These are phyloP conservation scores for Periplaneta americana DNA, from an alignment of 1,140 invertebrate genomes.

Conservation along the genomic window DNA sequence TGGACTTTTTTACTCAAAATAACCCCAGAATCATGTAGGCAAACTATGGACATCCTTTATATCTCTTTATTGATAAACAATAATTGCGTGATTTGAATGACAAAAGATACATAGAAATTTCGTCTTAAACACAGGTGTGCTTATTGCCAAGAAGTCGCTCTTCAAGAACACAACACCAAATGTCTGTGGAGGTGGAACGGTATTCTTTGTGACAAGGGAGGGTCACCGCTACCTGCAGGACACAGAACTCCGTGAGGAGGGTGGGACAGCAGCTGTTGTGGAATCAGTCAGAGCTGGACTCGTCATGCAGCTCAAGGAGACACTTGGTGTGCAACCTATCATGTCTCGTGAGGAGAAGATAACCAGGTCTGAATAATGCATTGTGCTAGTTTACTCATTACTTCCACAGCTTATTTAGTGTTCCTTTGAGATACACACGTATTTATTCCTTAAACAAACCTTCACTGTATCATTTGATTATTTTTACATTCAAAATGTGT, in stretches of 20 bases:
- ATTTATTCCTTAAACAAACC: too few species aligned
- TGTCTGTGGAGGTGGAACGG: conserved; percentile 53
- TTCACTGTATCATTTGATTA: too few species aligned
- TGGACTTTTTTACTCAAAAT: too few species aligned
- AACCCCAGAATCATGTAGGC: too few species aligned
- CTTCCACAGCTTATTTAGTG: too few species aligned
- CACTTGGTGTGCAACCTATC: conserved; percentile 68
- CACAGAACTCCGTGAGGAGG: conserved; percentile 70
- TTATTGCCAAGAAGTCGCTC: conserved; percentile 60
- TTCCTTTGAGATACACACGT: too few species aligned
- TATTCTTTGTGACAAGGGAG: conserved; percentile 52
- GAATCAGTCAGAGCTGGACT: conserved; percentile 80
- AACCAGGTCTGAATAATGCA: conserved; percentile 58
- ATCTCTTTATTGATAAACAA: not conserved
- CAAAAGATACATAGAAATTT: too few species aligned
- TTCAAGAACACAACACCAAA: conserved; percentile 49
- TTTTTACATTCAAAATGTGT: too few species aligned
- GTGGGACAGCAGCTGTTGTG: conserved; percentile 76
- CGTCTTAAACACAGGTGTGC: conserved; percentile 49
- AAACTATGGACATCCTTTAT: not conserved
- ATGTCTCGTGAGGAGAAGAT: conserved; percentile 67
- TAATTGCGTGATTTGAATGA: not conserved
- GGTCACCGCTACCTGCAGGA: conserved; percentile 53
- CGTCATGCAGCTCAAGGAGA: conserved; percentile 80
- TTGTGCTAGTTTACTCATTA: too few species aligned